Percentiles rank a stretch among this genome's conserved stretches.
Evolutionary conservation across 2,113 vertebrate genomes (phyloP).

Genomic region (Xiphias gladius): DNA sequence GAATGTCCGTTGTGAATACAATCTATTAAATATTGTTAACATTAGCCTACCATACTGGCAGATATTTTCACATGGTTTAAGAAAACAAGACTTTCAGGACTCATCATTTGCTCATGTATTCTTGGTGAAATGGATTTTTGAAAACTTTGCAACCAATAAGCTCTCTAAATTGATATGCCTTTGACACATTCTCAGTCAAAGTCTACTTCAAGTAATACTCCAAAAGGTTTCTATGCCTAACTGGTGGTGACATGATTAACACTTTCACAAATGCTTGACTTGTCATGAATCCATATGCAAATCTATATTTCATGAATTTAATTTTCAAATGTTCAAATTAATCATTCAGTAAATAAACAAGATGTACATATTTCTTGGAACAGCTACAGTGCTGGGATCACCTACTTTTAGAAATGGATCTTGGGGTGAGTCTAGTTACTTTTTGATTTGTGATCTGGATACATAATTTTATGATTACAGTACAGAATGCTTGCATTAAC

Average conservation of each 20-base stretch:
- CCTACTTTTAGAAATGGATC: background rate
- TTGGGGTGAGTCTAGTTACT: background rate
- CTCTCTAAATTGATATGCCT: background rate
- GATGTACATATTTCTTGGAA: background rate
- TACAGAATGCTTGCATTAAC: background rate
- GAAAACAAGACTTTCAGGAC: background rate
- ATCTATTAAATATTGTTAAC: background rate
- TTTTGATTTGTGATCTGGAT: conserved; percentile 29
- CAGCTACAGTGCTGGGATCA: background rate
- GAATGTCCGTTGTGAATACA: background rate
- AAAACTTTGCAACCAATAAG: too few relatives aligned
- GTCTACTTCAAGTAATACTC: background rate
- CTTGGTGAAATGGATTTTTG: background rate
- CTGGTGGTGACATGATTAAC: background rate
- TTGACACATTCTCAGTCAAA: background rate
- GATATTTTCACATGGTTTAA: background rate
- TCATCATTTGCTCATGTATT: too few relatives aligned
- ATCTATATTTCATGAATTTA: conserved; percentile 28
- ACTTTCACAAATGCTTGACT: conserved; percentile 1
- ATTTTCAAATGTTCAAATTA: conserved; percentile 18
- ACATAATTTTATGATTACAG: conserved; percentile 11
- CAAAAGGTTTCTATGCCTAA: background rate
- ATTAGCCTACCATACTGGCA: background rate
- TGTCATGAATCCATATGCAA: conserved; percentile 14
- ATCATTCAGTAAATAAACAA: conserved; percentile 1